Evolutionary conservation across 2,113 vertebrate genomes (phyloP).

Genomic region (Hystrix cristata): DNA sequence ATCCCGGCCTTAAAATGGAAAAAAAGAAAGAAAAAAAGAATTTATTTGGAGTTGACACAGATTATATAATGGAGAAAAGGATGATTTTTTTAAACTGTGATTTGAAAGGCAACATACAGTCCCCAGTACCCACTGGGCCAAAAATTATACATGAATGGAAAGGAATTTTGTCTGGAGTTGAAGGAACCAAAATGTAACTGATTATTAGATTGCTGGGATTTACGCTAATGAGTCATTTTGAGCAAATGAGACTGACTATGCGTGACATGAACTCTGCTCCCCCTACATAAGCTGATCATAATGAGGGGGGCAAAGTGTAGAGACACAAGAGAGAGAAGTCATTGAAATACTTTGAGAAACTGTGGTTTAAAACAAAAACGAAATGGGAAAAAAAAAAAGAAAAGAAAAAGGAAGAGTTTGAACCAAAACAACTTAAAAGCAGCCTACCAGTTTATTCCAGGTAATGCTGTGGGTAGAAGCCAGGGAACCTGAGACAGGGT

Average conservation of each 20-base stretch:
- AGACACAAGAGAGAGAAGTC: not conserved
- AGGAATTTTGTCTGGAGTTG: not conserved
- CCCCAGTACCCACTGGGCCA: not conserved
- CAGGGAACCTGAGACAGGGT: constrained; percentile 72
- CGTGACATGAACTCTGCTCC: not conserved
- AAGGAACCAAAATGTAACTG: not conserved
- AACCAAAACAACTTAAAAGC: constrained; percentile 71
- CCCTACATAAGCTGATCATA: not conserved
- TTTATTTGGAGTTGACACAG: constrained; percentile 18
- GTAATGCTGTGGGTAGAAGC: constrained; percentile 67
- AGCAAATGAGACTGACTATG: not conserved
- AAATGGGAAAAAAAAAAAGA: not conserved
- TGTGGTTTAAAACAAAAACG: constrained; percentile 11
- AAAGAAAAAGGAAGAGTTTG: not conserved
- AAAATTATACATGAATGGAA: not conserved
- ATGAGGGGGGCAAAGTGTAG: not conserved
- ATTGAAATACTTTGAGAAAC: not conserved
- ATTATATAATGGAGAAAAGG: constrained; percentile 40
- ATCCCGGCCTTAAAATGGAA: not conserved
- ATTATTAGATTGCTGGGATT: not conserved
- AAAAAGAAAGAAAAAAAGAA: not conserved
- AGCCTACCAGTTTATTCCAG: constrained; percentile 75
- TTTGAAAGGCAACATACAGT: not conserved
- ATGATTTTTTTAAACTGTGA: constrained; percentile 12
- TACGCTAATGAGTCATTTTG: not conserved